Percentiles rank a stretch among this genome's conserved stretches.
These are phyloP conservation scores for Hipposideros armiger DNA, from an alignment of 2,113 vertebrate species.

Conservation along the genomic window DNA sequence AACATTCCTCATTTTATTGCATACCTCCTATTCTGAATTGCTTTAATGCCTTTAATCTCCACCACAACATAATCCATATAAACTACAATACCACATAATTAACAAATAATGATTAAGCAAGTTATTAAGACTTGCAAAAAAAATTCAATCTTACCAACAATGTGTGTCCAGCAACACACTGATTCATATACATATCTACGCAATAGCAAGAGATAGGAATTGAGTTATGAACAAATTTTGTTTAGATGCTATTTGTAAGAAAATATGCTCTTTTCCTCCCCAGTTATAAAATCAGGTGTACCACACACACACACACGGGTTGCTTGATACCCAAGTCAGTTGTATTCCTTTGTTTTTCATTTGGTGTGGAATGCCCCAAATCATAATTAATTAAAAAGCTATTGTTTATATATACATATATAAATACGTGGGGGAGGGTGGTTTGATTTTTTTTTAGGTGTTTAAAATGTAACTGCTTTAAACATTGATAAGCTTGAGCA, in stretches of 20 bases:
- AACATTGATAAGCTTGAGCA: conserved; percentile 81
- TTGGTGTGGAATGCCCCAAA: conserved; percentile 70
- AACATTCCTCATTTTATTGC: conserved; percentile 59
- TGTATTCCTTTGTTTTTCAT: conserved; percentile 67
- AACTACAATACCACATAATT: not conserved
- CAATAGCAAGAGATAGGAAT: not conserved
- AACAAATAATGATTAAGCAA: conserved; percentile 27
- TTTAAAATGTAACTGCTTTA: conserved; percentile 86
- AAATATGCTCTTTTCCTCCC: not conserved
- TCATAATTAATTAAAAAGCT: conserved; percentile 81
- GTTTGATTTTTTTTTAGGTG: conserved; percentile 81
- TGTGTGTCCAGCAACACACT: not conserved
- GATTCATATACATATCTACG: not conserved
- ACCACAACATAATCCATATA: conserved; percentile 28
- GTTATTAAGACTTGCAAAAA: conserved; percentile 47
- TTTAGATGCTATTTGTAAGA: not conserved
- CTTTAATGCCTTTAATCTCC: conserved; percentile 67
- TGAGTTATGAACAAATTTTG: not conserved
- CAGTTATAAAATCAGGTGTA: conserved; percentile 32
- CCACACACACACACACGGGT: not conserved
- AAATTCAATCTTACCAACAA: not conserved
- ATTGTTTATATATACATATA: conserved; percentile 86
- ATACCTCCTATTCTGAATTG: conserved; percentile 68
- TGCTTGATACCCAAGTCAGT: conserved; percentile 66
- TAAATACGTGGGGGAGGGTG: conserved; percentile 79